Evolutionary conservation across 1,140 invertebrate genomes (phyloP).

Genomic region (Rhopalosiphum maidis): DNA sequence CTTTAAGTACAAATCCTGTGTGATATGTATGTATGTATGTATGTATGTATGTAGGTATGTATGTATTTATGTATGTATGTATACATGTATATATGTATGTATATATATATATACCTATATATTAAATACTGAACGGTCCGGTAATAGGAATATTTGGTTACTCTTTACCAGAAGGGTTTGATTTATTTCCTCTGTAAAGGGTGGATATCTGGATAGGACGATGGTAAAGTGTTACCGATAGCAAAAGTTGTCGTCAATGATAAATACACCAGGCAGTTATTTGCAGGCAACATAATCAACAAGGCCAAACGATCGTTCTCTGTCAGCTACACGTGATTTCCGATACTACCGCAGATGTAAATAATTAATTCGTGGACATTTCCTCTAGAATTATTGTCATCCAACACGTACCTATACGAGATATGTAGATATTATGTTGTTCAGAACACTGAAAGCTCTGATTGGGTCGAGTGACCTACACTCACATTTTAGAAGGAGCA

Average conservation of each 20-base stretch:
- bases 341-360: conserved; percentile 16
- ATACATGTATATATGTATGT: not conserved
- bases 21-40: not conserved
- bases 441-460: not conserved
- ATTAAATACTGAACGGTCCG: not conserved
- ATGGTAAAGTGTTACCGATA: conserved; percentile 23
- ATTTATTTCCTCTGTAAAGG: not conserved
- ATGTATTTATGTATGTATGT: no score
- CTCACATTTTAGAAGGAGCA: not conserved
- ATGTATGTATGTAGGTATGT: no score
- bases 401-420: not conserved
- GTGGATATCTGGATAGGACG: conserved; percentile 16
- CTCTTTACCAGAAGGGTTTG: not conserved
- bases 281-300: conserved; percentile 47
- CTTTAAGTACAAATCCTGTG: not conserved
- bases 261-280: conserved; percentile 42
- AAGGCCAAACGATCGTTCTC: conserved; percentile 50
- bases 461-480: not conserved
- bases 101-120: not conserved
- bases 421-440: not conserved
- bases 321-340: conserved; percentile 42
- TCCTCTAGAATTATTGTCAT: conserved; percentile 15
- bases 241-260: conserved; percentile 47
- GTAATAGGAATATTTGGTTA: not conserved
- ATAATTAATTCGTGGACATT: conserved; percentile 47